Evolutionary conservation across 2,888 invertebrate species (phyloP).

Genomic region (Cremastobaeus sp.): DNA sequence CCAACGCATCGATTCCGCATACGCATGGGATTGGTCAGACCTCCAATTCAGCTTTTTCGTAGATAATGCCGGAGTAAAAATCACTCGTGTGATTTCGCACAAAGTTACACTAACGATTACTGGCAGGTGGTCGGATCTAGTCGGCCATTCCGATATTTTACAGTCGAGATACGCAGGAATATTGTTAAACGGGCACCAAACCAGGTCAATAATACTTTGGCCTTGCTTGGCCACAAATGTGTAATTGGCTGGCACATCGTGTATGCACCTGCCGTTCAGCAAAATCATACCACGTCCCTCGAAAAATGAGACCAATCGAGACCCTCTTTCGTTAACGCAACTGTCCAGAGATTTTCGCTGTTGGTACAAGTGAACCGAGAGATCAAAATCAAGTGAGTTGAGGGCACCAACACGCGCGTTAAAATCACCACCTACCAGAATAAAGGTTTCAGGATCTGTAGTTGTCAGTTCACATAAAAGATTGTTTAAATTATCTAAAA

Average conservation of each 20-base stretch:
- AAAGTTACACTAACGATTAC: not conserved
- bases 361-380: not conserved
- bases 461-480: not conserved
- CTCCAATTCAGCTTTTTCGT: too few species aligned
- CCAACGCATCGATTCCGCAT: too few species aligned
- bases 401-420: not conserved
- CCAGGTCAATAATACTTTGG: not conserved
- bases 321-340: not conserved
- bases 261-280: not conserved
- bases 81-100: too few species aligned
- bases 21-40: too few species aligned
- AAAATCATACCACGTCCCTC: not conserved
- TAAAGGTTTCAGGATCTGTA: not conserved
- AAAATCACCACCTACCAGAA: not conserved
- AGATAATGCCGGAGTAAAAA: too few species aligned
- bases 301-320: not conserved
- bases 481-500: not conserved
- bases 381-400: not conserved
- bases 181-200: not conserved
- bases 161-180: not conserved
- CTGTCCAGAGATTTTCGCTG: not conserved
- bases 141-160: not conserved
- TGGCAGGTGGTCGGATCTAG: not conserved
- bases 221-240: not conserved
- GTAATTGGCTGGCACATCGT: not conserved